Evolutionary conservation across 2,797 vertebrate genomes (phyloP), one percentile per base, ranked within the genome.

Genomic region (Sciurus carolinensis): DNA sequence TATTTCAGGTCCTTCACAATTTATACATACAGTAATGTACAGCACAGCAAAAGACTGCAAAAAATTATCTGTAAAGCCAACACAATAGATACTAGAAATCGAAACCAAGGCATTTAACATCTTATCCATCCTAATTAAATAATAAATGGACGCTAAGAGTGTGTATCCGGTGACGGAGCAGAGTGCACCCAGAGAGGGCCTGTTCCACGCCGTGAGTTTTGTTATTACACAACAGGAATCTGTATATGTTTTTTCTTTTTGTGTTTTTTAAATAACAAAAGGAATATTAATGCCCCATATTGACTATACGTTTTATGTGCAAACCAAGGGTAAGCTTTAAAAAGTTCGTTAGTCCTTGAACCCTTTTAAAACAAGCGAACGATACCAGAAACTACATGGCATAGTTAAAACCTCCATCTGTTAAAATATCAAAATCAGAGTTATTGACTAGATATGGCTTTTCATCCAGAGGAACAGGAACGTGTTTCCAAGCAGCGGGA

Each of bases 361-460:
- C 98, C 99, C 98, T 98, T 99, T 98, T 98, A 99, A 99, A 99
- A 99, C 98, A 98, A 98, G 98, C 98, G 85, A 98, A 98, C 98
- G 85, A 99, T 98, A 98, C 98, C 98, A 98, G 98, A 98, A 99
- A 99, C 98, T 98, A 98, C 98, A 99, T 98, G 98, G 98, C 98
- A 98, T 98, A 99, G 98, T 99, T 98, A 99, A 99, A 99, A 99
- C 98, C 98, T 97, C 98, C 98, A 96, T 98, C 98, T 98, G 98
- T 98, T 99, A 99, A 99, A 99, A 98, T 99, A 99, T 99, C 99
- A 99, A 99, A 99, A 99, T 98, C 98, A 99, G 99, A 99, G 98
- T 99, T 99, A 99, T 98, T 98, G 98, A 99, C 99, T 99, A 99
- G 99, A 99, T 99, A 99, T 99, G 99, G 99, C 99, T 99, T 99